A percentile compares a stretch with the other conserved stretches of the same genome.
Conservation (phyloP, 2,797 vertebrate genomes). For the Crypturellus tataupa region DNA sequence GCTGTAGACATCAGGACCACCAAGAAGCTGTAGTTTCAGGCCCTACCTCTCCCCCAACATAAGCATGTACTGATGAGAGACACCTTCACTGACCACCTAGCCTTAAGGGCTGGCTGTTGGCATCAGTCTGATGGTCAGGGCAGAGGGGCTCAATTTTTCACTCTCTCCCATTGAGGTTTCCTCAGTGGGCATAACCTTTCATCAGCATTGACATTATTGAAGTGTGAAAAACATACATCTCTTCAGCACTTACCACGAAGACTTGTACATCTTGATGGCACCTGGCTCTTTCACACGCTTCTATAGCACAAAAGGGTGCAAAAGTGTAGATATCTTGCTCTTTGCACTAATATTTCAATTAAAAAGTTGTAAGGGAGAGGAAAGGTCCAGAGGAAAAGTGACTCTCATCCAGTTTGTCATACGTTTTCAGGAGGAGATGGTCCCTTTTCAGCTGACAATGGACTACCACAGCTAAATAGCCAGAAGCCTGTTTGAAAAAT, state of each 20-base stretch:
- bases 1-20: neutral
- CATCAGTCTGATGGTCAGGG: neutral
- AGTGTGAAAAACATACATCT: too few relatives aligned
- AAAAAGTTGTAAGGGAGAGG: too few relatives aligned
- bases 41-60: too few relatives aligned
- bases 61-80: neutral
- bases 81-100: neutral
- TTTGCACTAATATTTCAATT: too few relatives aligned
- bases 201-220: too few relatives aligned
- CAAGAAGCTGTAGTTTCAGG: neutral
- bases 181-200: neutral
- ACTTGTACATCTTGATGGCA: neutral
- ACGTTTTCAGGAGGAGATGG: neutral
- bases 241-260: too few relatives aligned
- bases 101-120: neutral
- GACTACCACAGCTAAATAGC: rapidly evolving
- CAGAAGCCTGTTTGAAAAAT: neutral
- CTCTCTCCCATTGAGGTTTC: neutral
- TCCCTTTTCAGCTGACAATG: rapidly evolving
- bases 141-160: rapidly evolving
- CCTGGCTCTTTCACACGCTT: neutral
- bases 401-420: rapidly evolving
- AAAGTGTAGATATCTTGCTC: neutral
- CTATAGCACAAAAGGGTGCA: too few relatives aligned
- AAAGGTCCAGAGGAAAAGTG: neutral